Conservation (phyloP, 2,113 vertebrate genomes). For the Blennius ocellaris region DNA sequence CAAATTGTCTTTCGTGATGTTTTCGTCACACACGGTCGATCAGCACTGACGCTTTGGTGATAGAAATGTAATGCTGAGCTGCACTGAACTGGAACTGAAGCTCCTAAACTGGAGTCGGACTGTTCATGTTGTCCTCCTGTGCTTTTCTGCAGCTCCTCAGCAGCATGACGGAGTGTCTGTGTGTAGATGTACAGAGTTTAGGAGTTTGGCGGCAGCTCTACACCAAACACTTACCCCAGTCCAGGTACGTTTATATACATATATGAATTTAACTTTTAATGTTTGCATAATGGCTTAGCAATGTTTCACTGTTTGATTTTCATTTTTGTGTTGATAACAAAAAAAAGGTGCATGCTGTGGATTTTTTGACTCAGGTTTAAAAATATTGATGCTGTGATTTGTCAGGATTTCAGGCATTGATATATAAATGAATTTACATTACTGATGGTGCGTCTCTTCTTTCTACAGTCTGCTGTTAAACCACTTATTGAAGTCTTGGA, state of each 20-base stretch:
- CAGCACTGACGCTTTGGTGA: not conserved
- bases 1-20: not conserved
- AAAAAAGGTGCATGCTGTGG: too few species aligned
- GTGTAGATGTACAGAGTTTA: slow-evolving; percentile 88
- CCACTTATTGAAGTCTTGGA: slow-evolving; percentile 89
- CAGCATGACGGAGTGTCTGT: slow-evolving; percentile 92
- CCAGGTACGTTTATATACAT: slow-evolving; percentile 82
- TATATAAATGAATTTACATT: too few species aligned
- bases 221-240: slow-evolving; percentile 92
- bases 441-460: not conserved
- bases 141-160: slow-evolving; percentile 86
- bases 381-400: too few species aligned
- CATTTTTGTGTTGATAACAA: too few species aligned
- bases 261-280: too few species aligned
- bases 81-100: not conserved
- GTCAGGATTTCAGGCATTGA: too few species aligned
- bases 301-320: too few species aligned
- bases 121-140: not conserved
- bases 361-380: too few species aligned
- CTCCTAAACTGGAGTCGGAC: too few species aligned
- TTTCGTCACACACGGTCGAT: not conserved
- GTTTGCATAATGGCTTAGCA: too few species aligned
- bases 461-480: slow-evolving; percentile 88
- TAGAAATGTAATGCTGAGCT: not conserved
- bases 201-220: slow-evolving; percentile 96